Conservation (phyloP, 2,888 invertebrate species). For the Pterobdella sp. region DNA sequence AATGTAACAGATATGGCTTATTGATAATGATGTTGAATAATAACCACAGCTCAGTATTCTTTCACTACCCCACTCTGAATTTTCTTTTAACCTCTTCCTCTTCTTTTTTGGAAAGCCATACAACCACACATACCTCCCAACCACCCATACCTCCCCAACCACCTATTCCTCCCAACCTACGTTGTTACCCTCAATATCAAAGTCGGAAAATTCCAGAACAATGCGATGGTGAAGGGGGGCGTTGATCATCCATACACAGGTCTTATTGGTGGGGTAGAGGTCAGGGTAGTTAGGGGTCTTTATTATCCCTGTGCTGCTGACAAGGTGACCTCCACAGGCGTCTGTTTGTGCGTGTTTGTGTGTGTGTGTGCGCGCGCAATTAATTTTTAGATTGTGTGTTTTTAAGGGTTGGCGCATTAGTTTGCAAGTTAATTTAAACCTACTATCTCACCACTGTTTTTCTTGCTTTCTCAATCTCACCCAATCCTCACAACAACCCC, state of each 20-base stretch:
- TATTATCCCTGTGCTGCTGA: constrained; percentile 77
- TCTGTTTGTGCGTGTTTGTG: constrained; percentile 57
- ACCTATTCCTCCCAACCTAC: no score
- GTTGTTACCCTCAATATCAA: constrained; percentile 76
- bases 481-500: no score
- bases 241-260: constrained; percentile 94
- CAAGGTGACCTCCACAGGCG: constrained; percentile 88
- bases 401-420: not conserved
- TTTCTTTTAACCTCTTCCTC: no score
- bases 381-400: not conserved
- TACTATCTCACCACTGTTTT: no score
- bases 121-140: no score
- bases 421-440: not conserved
- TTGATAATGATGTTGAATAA: no score
- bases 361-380: not conserved
- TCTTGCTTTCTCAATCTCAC: no score
- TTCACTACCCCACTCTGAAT: no score
- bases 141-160: not conserved
- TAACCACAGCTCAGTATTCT: no score
- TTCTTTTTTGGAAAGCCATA: no score
- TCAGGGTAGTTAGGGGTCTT: constrained; percentile 93
- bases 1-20: no score
- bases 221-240: constrained; percentile 85
- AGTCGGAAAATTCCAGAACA: constrained; percentile 92
- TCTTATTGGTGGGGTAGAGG: constrained; percentile 83